Evolutionary conservation across 2,888 invertebrate species (phyloP).

Genomic region (Chrysolina americana): DNA sequence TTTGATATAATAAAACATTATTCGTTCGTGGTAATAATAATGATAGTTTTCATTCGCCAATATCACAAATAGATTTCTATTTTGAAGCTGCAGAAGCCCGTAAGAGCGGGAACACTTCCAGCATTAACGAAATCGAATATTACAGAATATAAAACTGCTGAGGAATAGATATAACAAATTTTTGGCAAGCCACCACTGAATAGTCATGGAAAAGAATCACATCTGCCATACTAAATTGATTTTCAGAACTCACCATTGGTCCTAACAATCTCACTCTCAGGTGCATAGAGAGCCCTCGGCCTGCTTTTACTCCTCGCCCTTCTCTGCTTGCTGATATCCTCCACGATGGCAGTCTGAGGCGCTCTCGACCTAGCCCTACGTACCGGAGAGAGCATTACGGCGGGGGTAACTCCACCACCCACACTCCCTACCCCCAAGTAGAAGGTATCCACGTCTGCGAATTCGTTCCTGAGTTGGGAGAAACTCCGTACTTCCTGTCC

Average conservation of each 20-base stretch:
- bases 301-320: constrained; percentile 88
- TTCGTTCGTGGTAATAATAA: too few species aligned
- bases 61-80: too few species aligned
- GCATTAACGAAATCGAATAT: too few species aligned
- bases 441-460: constrained; percentile 92
- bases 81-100: too few species aligned
- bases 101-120: too few species aligned
- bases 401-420: constrained; percentile 59
- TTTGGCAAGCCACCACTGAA: too few species aligned
- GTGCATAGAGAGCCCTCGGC: constrained; percentile 86
- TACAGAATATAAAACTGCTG: too few species aligned
- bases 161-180: too few species aligned
- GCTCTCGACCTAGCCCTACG: constrained; percentile 78
- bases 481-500: constrained; percentile 96
- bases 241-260: constrained; percentile 75
- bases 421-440: constrained; percentile 78
- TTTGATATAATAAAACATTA: too few species aligned
- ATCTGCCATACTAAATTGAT: too few species aligned
- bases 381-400: constrained; percentile 76
- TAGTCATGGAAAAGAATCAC: background rate
- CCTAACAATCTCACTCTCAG: constrained; percentile 85
- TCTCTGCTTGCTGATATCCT: constrained; percentile 73
- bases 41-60: too few species aligned
- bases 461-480: constrained; percentile 93
- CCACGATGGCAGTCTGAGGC: constrained; percentile 71